Conservation (phyloP, 2,113 vertebrate species). For the Camelus dromedarius region DNA sequence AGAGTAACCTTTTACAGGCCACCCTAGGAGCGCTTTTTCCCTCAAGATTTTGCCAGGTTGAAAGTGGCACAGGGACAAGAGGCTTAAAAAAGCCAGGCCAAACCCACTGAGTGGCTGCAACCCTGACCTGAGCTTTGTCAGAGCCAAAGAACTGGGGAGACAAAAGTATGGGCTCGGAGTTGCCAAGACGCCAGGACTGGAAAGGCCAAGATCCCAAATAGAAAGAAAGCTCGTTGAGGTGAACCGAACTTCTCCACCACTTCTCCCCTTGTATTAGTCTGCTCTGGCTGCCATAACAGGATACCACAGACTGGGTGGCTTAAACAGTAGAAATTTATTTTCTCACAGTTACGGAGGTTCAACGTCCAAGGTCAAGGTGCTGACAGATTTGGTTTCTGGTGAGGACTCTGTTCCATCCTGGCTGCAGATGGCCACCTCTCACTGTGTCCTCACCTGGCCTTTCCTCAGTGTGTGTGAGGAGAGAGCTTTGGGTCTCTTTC, state of each 20-base stretch:
- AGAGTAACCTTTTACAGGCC: background rate
- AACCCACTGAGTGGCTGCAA: background rate
- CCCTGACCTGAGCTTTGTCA: background rate
- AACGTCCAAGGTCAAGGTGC: background rate
- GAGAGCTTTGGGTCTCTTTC: background rate
- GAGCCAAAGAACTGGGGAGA: background rate
- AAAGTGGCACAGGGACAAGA: background rate
- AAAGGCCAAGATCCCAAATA: background rate
- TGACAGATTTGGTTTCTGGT: background rate
- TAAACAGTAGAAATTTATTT: background rate
- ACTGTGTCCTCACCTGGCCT: background rate
- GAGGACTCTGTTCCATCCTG: background rate
- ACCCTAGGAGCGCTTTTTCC: background rate
- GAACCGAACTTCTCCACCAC: background rate
- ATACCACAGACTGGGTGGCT: background rate
- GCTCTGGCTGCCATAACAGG: background rate
- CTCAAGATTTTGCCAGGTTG: background rate
- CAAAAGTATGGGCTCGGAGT: background rate
- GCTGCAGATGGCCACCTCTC: background rate
- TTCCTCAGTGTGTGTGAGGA: background rate
- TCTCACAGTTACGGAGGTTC: background rate
- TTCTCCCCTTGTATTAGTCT: accelerated
- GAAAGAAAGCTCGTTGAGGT: background rate
- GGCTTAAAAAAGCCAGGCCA: background rate
- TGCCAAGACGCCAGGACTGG: background rate